phyloP scores from a whole-genome alignment of 2,113 vertebrate genomes.

The Aptenodytes forsteri region DNA sequence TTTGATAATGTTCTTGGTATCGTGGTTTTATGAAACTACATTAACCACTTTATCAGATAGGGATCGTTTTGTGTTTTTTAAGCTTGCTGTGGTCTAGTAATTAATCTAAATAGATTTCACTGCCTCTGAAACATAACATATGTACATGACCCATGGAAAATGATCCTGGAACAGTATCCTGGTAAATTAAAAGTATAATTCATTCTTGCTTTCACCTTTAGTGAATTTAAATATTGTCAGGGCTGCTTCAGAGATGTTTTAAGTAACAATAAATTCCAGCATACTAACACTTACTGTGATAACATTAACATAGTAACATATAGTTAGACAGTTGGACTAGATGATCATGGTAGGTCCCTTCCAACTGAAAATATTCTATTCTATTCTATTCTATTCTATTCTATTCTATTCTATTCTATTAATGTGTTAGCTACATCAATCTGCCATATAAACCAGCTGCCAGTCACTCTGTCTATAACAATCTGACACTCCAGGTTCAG shows the following conservation, averaged over 20 bases:
- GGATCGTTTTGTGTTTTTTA: neutral
- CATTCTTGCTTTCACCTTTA: neutral
- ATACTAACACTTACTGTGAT: neutral
- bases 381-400: neutral
- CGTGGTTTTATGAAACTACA: neutral
- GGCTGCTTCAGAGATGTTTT: neutral
- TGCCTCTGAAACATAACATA: neutral
- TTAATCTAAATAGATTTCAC: neutral
- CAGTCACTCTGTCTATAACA: neutral
- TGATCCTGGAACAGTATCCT: neutral
- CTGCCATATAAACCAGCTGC: neutral
- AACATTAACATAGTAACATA: neutral
- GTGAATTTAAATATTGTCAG: neutral
- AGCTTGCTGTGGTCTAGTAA: neutral
- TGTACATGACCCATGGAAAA: neutral
- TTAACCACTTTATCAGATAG: neutral
- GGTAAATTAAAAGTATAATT: neutral
- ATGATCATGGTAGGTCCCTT: neutral
- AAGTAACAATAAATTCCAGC: neutral
- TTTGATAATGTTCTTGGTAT: neutral
- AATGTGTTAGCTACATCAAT: neutral
- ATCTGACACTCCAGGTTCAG: neutral
- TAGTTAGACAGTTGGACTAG: neutral
- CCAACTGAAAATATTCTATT: neutral
- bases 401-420: neutral